Evolutionary conservation across 2,888 invertebrate species (phyloP).

Genomic region (Unio delphinus): DNA sequence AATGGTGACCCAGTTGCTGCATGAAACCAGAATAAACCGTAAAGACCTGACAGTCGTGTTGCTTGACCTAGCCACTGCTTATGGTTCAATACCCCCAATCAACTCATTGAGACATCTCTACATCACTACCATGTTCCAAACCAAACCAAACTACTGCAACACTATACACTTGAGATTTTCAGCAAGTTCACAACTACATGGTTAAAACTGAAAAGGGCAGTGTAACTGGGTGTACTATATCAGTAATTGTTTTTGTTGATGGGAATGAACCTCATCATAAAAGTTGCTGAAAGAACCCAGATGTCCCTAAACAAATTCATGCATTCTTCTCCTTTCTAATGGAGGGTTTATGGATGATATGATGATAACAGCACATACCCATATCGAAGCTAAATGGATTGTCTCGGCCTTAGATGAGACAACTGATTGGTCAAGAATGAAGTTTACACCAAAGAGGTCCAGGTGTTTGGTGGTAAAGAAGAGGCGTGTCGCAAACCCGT

Average conservation of each 20-base stretch:
- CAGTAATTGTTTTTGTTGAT: constrained; percentile 17
- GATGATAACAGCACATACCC: constrained; percentile 11
- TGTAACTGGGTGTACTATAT: constrained; percentile 18
- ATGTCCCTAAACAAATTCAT: constrained; percentile 6
- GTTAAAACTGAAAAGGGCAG: constrained; percentile 7
- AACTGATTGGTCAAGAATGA: background rate
- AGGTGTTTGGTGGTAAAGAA: constrained; percentile 7
- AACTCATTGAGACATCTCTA: constrained; percentile 2
- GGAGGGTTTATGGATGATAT: constrained; percentile 15
- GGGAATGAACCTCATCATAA: constrained; percentile 16
- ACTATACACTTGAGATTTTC: background rate
- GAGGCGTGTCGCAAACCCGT: background rate
- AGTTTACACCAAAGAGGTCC: background rate
- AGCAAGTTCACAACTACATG: constrained; percentile 2
- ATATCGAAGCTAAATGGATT: constrained; percentile 3
- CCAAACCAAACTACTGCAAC: constrained; percentile 2
- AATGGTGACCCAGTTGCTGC: constrained; percentile 12
- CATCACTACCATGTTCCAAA: constrained; percentile 7
- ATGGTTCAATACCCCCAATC: constrained; percentile 5
- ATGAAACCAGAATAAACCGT: constrained; percentile 9
- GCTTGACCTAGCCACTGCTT: constrained; percentile 8
- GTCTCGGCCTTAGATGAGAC: background rate
- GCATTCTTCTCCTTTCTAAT: constrained; percentile 6
- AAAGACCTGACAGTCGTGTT: constrained; percentile 8
- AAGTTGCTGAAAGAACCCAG: constrained; percentile 12